Base-by-base conservation (phyloP, 2,888 invertebrate genomes). In the Antitype chi region DNA sequence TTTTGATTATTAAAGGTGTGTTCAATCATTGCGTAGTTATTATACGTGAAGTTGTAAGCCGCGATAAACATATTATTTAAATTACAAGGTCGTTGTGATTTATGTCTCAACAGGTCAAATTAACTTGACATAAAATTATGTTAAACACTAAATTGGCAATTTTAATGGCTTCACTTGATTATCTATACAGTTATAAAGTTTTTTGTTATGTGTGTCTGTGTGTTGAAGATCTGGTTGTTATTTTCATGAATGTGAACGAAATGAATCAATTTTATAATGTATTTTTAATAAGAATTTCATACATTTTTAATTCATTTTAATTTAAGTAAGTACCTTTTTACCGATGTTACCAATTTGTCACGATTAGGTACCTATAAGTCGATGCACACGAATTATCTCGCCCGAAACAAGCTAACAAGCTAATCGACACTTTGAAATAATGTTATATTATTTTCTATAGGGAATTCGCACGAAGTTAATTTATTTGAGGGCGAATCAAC, bases 61-160 rank as follows among this genome's bases (percentile, higher is more conserved):
- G 3, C 52, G 60, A 60, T 43, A 59, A 70, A 80, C 47, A 76
- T 83, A 73, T 69, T 78, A 79, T 83, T 76, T 78, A 76, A 82
- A 80, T 87, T 71, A 82, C 80, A 84, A 85, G 84, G 84, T 63
- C 70, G 6, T 4, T 0, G 15, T 78, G 78, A 85, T 85, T 81
- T 78, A 85, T 75, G 15, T 11, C 13, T 15, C 28, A 70, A 55
- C 28, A 47, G 83, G 60, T 81, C 76, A 81, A 85, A 87, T 87
- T 85, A 86, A 80, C 57, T 80, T 60, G 62, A 77, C 70, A 80
- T 85, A 78, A 83, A 87, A 81, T 88, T 88, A 86, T 83, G 76
- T 60, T 75, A 78, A 88, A 74, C 49, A 25, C 53, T 23, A 62
- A 71, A 68, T 84, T 70, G 64, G 71, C 70, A 43, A 52, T 74